A percentile compares a stretch with the other conserved stretches of the same genome.
These are phyloP conservation scores for Chaetops frenatus DNA, from an alignment of 2,113 vertebrate species.

Conservation along the genomic window DNA sequence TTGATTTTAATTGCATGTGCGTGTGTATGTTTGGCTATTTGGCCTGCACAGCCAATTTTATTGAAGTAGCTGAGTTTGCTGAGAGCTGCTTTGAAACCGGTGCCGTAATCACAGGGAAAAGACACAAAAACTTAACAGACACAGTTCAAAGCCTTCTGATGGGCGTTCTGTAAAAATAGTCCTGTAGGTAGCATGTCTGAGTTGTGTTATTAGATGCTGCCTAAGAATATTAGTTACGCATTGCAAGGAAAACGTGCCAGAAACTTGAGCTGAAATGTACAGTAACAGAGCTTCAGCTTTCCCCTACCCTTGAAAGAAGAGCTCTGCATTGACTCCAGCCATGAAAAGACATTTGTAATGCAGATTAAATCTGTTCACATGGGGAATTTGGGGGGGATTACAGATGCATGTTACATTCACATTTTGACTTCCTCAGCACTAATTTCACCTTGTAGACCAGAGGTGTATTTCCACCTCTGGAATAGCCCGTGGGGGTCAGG, in stretches of 20 bases:
- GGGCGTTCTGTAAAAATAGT: neutral
- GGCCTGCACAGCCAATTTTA: neutral
- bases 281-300: neutral
- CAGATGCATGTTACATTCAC: neutral
- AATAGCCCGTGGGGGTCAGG: neutral
- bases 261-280: neutral
- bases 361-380: neutral
- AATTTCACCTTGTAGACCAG: neutral
- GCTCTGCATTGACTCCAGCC: neutral
- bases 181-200: neutral
- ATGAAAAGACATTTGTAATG: slow-evolving; percentile 24
- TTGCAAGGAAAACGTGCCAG: neutral
- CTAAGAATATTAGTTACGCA: neutral
- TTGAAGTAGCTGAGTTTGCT: neutral
- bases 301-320: neutral
- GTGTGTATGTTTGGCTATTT: neutral
- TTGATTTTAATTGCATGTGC: slow-evolving; percentile 8
- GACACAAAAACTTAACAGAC: neutral
- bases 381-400: neutral
- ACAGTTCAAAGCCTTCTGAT: neutral
- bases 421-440: neutral
- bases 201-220: neutral
- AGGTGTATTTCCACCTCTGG: neutral
- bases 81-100: neutral
- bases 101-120: neutral